Percentiles rank a stretch among this genome's conserved stretches.
These are phyloP conservation scores for Panorpa germanica DNA, from an alignment of 2,888 invertebrate species.

Conservation along the genomic window DNA sequence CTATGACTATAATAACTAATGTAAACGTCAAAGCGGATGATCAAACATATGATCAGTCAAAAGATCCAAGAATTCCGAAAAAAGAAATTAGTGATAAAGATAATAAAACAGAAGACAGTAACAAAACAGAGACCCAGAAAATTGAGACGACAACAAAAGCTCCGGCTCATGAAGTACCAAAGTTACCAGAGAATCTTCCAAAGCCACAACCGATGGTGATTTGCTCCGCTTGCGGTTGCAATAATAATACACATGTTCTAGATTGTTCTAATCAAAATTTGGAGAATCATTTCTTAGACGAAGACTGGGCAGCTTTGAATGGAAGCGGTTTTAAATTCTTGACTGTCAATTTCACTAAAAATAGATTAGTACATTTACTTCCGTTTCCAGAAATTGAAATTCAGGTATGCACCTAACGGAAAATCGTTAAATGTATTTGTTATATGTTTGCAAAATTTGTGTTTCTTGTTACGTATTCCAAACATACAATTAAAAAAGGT, in stretches of 20 bases:
- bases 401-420: background rate
- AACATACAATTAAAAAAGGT: slow-evolving; percentile 14
- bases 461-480: slow-evolving; percentile 12
- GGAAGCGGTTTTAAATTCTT: slow-evolving; percentile 6
- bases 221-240: slow-evolving; percentile 33
- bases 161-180: too few relatives aligned
- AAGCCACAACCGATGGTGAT: too few relatives aligned
- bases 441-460: background rate
- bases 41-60: too few relatives aligned
- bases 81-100: too few relatives aligned
- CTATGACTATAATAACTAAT: too few relatives aligned
- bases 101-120: too few relatives aligned
- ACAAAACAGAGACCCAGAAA: too few relatives aligned
- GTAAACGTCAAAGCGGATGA: too few relatives aligned
- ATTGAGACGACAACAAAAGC: too few relatives aligned
- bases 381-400: too few relatives aligned
- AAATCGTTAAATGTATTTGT: slow-evolving; percentile 2
- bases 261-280: slow-evolving; percentile 33
- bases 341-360: slow-evolving; percentile 4
- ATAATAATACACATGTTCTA: slow-evolving; percentile 23
- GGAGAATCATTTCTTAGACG: slow-evolving; percentile 27
- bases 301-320: slow-evolving; percentile 29
- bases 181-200: too few relatives aligned
- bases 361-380: background rate
- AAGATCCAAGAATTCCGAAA: too few relatives aligned